Percentiles rank a stretch among this genome's conserved stretches.
phyloP scores from a whole-genome alignment of 2,888 invertebrate species.

The Drosophila antonietae region DNA sequence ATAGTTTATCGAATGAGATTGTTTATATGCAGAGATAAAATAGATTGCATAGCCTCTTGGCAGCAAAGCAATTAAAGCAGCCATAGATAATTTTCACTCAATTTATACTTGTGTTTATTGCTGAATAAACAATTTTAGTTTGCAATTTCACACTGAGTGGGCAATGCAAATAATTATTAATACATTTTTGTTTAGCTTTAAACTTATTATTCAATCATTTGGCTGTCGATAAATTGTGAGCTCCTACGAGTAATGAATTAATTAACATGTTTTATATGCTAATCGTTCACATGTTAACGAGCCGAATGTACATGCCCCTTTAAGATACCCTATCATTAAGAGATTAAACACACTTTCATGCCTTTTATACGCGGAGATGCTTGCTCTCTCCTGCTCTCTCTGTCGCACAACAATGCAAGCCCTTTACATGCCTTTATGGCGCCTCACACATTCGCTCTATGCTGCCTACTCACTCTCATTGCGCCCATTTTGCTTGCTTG shows the following conservation, averaged over 20 bases:
- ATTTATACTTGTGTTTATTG: constrained; percentile 10
- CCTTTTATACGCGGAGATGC: not conserved
- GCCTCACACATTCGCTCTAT: not conserved
- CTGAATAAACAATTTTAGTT: constrained; percentile 10
- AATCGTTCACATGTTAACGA: not conserved
- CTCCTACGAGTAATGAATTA: constrained; percentile 21
- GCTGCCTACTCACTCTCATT: not conserved
- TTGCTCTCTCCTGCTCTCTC: not conserved
- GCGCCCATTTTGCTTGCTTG: too few species aligned
- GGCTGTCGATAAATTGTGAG: not conserved
- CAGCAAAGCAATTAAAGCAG: not conserved
- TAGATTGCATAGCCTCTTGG: not conserved
- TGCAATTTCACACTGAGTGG: constrained; percentile 1
- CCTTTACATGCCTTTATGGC: not conserved
- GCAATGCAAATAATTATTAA: not conserved
- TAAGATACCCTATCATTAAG: not conserved
- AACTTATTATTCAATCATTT: not conserved
- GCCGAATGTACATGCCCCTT: not conserved
- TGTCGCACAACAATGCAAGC: not conserved
- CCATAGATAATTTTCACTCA: constrained; percentile 5
- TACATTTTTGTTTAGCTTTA: not conserved
- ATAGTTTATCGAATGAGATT: not conserved
- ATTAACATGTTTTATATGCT: constrained; percentile 8
- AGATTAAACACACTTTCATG: constrained; percentile 9
- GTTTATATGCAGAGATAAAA: not conserved